phyloP scores from a whole-genome alignment of 1,140 invertebrate species.

The Micrasema longulum region DNA sequence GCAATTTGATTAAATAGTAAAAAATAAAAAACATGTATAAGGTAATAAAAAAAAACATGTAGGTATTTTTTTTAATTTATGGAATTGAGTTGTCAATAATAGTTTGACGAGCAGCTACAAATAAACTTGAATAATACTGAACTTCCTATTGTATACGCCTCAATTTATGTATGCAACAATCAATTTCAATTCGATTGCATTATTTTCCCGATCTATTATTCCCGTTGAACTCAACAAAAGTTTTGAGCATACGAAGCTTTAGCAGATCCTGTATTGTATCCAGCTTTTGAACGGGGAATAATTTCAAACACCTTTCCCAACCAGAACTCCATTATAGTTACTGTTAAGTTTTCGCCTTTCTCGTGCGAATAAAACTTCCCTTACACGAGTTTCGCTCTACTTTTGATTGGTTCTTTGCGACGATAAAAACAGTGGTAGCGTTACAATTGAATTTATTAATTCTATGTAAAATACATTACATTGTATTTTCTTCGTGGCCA shows the following conservation, averaged over 20 bases:
- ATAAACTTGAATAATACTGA: too few relatives aligned
- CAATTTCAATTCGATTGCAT: conserved; percentile 16
- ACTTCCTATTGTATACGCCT: too few relatives aligned
- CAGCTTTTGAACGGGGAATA: background rate
- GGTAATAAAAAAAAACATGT: too few relatives aligned
- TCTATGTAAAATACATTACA: too few relatives aligned
- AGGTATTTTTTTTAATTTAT: too few relatives aligned
- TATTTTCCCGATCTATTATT: background rate
- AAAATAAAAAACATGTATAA: too few relatives aligned
- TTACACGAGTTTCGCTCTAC: conserved; percentile 1
- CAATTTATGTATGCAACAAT: background rate
- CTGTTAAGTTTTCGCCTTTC: conserved; percentile 1
- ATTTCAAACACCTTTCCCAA: conserved; percentile 22
- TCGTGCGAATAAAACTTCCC: conserved; percentile 1
- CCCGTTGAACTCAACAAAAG: conserved; percentile 9
- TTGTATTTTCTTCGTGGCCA: too few relatives aligned
- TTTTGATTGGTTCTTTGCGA: conserved; percentile 7
- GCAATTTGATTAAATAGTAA: too few relatives aligned
- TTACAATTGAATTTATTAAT: too few relatives aligned
- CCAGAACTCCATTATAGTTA: conserved; percentile 9
- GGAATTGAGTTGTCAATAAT: too few relatives aligned
- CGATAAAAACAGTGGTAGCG: background rate
- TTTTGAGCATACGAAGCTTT: background rate
- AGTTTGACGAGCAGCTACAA: too few relatives aligned
- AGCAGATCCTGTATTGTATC: conserved; percentile 1